phyloP scores from a whole-genome alignment of 2,113 vertebrate genomes.

The Heterotis niloticus region DNA sequence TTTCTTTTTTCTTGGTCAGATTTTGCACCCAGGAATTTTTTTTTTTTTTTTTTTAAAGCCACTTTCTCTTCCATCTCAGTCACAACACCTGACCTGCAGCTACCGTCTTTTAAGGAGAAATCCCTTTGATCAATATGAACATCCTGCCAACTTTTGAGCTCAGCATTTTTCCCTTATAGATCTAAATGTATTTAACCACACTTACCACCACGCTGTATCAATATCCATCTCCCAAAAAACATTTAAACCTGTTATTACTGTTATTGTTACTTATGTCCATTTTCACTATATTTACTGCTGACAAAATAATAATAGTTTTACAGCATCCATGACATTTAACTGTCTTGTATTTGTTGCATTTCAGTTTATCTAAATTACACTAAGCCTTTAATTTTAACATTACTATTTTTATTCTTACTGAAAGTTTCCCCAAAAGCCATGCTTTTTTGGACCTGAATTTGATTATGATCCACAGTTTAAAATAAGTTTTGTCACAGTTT shows the following conservation, averaged over 20 bases:
- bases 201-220: neutral
- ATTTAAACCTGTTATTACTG: neutral
- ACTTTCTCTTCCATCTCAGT: neutral
- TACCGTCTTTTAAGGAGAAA: neutral
- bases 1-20: neutral
- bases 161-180: neutral
- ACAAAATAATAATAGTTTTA: no score
- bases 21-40: neutral
- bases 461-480: no score
- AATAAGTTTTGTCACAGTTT: no score
- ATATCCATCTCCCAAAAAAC: neutral
- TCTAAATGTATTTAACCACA: neutral
- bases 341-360: neutral
- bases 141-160: neutral
- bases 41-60: neutral
- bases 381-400: neutral
- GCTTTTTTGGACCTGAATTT: no score
- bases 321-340: no score
- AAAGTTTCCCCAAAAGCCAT: no score
- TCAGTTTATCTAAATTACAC: neutral
- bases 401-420: neutral
- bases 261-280: neutral
- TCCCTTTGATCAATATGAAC: conserved; percentile 2
- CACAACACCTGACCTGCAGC: neutral
- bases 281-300: neutral